Evolutionary conservation across 2,888 invertebrate species (phyloP).

Genomic region (Spisula subtruncata): DNA sequence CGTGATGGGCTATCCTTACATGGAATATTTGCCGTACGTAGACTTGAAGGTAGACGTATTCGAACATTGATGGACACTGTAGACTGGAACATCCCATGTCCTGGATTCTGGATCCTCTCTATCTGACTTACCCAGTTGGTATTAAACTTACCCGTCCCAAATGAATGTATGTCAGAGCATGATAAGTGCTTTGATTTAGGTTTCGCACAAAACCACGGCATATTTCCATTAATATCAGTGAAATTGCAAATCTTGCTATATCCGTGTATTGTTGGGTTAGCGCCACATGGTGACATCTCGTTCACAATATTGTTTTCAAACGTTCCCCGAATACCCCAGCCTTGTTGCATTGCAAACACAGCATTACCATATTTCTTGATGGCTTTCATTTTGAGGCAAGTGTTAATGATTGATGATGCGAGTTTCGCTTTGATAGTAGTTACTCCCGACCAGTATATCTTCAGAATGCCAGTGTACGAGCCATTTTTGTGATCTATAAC

Average conservation of each 20-base stretch:
- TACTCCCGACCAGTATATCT: slow-evolving; percentile 52
- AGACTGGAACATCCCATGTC: slow-evolving; percentile 49
- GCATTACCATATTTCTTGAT: slow-evolving; percentile 57
- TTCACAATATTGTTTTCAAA: not conserved
- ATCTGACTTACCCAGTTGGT: not conserved
- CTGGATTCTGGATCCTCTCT: slow-evolving; percentile 48
- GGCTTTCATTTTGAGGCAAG: slow-evolving; percentile 53
- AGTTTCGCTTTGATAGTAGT: slow-evolving; percentile 53
- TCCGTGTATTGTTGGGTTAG: slow-evolving; percentile 41
- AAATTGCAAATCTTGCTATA: slow-evolving; percentile 56
- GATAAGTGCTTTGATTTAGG: slow-evolving; percentile 34
- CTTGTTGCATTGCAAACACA: slow-evolving; percentile 47
- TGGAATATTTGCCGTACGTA: not conserved
- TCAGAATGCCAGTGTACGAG: slow-evolving; percentile 53
- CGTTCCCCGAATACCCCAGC: slow-evolving; percentile 57
- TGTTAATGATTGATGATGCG: slow-evolving; percentile 52
- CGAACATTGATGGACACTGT: not conserved
- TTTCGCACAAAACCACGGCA: slow-evolving; percentile 62
- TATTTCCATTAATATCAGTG: slow-evolving; percentile 50
- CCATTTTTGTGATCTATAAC: slow-evolving; percentile 63
- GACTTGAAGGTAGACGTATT: not conserved
- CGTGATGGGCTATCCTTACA: slow-evolving; percentile 26
- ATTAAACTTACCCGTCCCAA: slow-evolving; percentile 33
- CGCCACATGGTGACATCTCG: slow-evolving; percentile 55
- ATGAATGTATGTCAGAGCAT: slow-evolving; percentile 50